phyloP scores from a whole-genome alignment of 2,888 invertebrate genomes.

The Parascotia fuliginaria region DNA sequence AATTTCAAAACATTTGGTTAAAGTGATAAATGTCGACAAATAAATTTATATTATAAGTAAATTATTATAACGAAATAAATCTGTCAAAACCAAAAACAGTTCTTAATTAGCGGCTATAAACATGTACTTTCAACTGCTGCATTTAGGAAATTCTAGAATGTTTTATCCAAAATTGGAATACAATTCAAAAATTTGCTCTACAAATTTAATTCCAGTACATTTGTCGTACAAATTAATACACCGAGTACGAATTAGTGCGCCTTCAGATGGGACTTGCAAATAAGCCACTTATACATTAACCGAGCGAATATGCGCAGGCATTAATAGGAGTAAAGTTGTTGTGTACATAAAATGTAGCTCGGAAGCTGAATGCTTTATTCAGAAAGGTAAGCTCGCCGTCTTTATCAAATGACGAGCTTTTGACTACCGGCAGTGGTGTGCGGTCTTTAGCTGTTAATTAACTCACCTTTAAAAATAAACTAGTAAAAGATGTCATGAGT shows the following conservation, averaged over 20 bases:
- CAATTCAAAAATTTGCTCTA: not conserved
- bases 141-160: not conserved
- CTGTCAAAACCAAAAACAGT: not conserved
- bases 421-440: slow-evolving; percentile 32
- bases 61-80: not conserved
- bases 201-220: slow-evolving; percentile 3
- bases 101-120: not conserved
- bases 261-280: slow-evolving; percentile 17
- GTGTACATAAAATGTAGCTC: slow-evolving; percentile 42
- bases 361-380: slow-evolving; percentile 52
- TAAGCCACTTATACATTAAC: slow-evolving; percentile 30
- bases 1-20: too few relatives aligned
- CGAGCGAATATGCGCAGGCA: slow-evolving; percentile 20
- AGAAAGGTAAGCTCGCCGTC: slow-evolving; percentile 43
- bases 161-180: not conserved
- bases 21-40: too few relatives aligned
- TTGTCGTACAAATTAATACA: slow-evolving; percentile 13
- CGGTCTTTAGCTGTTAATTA: slow-evolving; percentile 37
- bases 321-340: slow-evolving; percentile 32
- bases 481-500: not conserved
- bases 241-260: slow-evolving; percentile 11
- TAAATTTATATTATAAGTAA: too few relatives aligned
- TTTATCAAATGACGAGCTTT: slow-evolving; percentile 44
- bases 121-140: not conserved
- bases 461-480: slow-evolving; percentile 19